Conservation (phyloP, 2,797 vertebrate genomes). For the Fundulus diaphanus region DNA sequence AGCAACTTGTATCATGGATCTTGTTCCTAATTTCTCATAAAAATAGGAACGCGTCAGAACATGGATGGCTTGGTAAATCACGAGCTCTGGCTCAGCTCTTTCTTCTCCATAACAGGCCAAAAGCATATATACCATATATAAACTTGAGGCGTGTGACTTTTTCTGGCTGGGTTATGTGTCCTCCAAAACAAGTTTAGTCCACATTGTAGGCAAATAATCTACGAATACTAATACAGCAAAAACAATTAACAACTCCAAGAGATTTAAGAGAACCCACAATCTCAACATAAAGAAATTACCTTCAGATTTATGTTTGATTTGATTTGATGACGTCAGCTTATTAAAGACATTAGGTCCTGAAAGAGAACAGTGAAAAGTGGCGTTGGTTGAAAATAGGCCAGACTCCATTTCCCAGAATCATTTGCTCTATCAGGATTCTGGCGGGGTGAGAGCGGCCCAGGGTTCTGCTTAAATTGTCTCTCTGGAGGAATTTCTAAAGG, state of each 20-base stretch:
- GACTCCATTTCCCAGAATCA: slow-evolving; percentile 73
- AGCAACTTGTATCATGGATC: neutral
- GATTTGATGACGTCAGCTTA: slow-evolving; percentile 23
- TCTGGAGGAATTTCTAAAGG: slow-evolving; percentile 1
- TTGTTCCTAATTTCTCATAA: neutral
- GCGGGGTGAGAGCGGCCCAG: slow-evolving; percentile 47
- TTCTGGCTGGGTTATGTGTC: too few relatives aligned
- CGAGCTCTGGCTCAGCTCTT: neutral
- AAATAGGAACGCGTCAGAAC: neutral
- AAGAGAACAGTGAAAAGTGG: slow-evolving; percentile 55
- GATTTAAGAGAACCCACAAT: slow-evolving; percentile 30
- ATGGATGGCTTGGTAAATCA: neutral
- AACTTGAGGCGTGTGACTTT: neutral
- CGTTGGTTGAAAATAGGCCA: slow-evolving; percentile 64
- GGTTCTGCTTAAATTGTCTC: slow-evolving; percentile 67
- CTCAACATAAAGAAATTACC: slow-evolving; percentile 13
- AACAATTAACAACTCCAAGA: neutral
- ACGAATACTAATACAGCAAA: neutral
- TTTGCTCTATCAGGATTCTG: slow-evolving; percentile 67
- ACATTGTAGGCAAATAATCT: too few relatives aligned
- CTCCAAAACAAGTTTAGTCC: too few relatives aligned
- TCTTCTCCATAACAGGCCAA: neutral
- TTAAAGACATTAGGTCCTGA: slow-evolving; percentile 32
- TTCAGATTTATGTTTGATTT: slow-evolving; percentile 12
- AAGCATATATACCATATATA: neutral